Base-by-base conservation (phyloP, 2,113 vertebrate genomes). In the Probosciger aterrimus region DNA sequence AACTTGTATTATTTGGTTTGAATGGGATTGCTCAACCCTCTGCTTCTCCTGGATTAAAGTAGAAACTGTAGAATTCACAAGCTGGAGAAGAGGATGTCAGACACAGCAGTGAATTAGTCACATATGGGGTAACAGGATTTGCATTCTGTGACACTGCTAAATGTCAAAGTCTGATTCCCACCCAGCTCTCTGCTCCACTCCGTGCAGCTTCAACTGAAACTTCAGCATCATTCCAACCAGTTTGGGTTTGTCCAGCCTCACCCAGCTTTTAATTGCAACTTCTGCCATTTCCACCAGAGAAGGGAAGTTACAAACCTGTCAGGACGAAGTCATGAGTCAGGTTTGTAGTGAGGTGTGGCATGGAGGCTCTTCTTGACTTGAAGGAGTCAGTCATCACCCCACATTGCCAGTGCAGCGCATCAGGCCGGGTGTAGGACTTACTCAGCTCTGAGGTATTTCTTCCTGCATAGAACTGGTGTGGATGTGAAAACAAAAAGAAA, bases 261-360 rank as follows among this genome's bases (percentile, higher is more conserved):
- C 95, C 95, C 94, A 92, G 64, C 4, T 83, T 75, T 92, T 95
- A 97, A 90, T 88, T 96, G 87, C 59, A 88, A 82, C 50, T 65
- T 82, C 43, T 35, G 33, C 25, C 0, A 77, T 96, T 93, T 93
- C 75, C 79, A 77, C 12, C 7, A 16, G 64, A 86, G 88, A 60
- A 86, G 59, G 31, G 11, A 31, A 77, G 81, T 44, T 57, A 0
- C 2, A 3, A 69, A 68, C 63, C 31, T 90, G 95, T 96, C 85
- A 25, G 50, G 31, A 49, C 35, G 1, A 6, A 25, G 60, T 18
- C 1, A 2, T 91, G 94, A 95, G 92, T 91, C 94, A 93, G 3
- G 57, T 59, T 9, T 8, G 17, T 0, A 14, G 79, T 46, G 5
- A 60, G 92, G 93, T 43, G 93, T 60, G 95, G 63, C 88, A 68